Base-by-base conservation (phyloP, 2,888 invertebrate genomes). In the Protonemura montana region DNA sequence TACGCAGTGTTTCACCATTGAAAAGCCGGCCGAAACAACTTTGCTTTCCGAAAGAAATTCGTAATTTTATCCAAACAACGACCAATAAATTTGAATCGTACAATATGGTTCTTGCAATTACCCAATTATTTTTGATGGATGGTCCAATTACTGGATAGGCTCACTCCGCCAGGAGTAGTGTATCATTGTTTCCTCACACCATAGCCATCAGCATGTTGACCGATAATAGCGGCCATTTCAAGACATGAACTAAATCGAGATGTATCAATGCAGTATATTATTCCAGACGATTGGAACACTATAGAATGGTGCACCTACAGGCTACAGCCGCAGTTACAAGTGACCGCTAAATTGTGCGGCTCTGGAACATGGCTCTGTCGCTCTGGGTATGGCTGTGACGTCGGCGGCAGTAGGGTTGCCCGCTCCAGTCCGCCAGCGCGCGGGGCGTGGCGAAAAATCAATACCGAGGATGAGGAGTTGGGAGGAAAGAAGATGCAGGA, bases 391-490 rank as follows among this genome's bases (percentile, higher is more conserved):
- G 13, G 59, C 59, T 10, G 21, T 59, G 59, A 59, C 59, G 76
- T 28, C 27, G 85, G 85, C 76, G 85, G 76, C 21, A 25, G 29
- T 26, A 78, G 78, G 76, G 87, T 82, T 25, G 85, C 35, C 76
- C 84, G 87, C 81, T 78, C 84, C 35, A 77, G 87, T 85, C 86
- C 87, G 86, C 85, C 76, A 29, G 82, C 26, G 16, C 27, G 29
- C 87, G 87, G 88, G 85, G 87, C 86, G 85, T 83, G 86, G 88
- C 87, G 87, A 86, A 86, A 87, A 87, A 87, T 86, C 86, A 87
- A 87, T 87, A 87, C 86, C 35, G 87, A 83, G 84, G 86, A 87
- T 27, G 86, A 78, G 85, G 85, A 76, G 85, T 30, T 81, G 35
- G 77, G 26, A 85, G 6, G 16, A 78, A 78, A 30, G 87, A 80